Conservation (phyloP, 2,113 vertebrate species). For the Psilopsiagon aymara region DNA sequence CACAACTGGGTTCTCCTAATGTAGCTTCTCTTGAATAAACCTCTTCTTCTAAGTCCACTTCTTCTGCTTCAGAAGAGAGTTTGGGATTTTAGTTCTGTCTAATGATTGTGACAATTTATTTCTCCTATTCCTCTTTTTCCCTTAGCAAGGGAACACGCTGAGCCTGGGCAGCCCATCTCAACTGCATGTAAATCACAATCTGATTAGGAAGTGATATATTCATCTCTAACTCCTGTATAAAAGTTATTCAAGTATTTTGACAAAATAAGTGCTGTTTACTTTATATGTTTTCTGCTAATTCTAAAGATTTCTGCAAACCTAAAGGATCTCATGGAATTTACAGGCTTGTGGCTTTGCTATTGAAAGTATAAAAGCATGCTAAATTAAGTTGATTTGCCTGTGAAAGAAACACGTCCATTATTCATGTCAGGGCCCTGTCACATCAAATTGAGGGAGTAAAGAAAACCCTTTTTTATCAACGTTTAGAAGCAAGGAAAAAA, state of each 20-base stretch:
- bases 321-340: constrained; percentile 95
- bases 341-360: constrained; percentile 92
- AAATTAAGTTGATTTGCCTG: constrained; percentile 99
- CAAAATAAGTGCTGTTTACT: constrained; percentile 84
- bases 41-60: background rate
- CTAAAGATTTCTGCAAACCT: constrained; percentile 89
- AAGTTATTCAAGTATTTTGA: constrained; percentile 84
- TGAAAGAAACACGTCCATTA: constrained; percentile 98
- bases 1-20: background rate
- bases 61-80: background rate
- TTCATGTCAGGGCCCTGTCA: constrained; percentile 99
- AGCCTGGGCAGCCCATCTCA: constrained; percentile 57
- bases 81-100: background rate
- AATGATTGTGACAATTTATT: background rate
- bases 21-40: background rate
- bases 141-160: constrained; percentile 10
- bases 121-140: background rate
- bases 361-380: constrained; percentile 94
- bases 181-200: constrained; percentile 78
- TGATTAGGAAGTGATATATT: constrained; percentile 83
- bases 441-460: constrained; percentile 99
- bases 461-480: constrained; percentile 95
- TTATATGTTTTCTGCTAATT: constrained; percentile 86
- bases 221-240: constrained; percentile 77
- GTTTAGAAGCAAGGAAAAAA: constrained; percentile 93